These are phyloP conservation scores for human (Homo sapiens) DNA, from an alignment of 2,113 vertebrate species.

Conservation along the genomic window DNA sequence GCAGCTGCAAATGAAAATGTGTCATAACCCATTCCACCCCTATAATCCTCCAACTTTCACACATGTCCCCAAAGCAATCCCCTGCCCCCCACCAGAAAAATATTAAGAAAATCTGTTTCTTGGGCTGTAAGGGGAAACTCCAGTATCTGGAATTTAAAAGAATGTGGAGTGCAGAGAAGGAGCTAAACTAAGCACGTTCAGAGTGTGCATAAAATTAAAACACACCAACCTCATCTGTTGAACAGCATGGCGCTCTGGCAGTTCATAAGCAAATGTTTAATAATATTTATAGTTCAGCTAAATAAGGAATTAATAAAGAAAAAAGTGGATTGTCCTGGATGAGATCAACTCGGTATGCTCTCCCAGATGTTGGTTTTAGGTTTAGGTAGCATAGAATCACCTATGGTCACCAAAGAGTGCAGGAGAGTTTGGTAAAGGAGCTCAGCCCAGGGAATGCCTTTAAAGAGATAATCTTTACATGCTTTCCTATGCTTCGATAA, in stretches of 20 bases:
- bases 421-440: not conserved
- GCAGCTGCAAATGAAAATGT: slow-evolving; percentile 73
- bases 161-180: slow-evolving; percentile 6
- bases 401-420: not conserved
- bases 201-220: slow-evolving; percentile 64
- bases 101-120: slow-evolving; percentile 54
- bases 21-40: slow-evolving; percentile 52
- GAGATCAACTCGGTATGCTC: slow-evolving; percentile 1
- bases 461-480: not conserved
- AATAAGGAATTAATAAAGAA: slow-evolving; percentile 69
- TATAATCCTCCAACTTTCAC: slow-evolving; percentile 43
- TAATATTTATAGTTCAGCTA: slow-evolving; percentile 69
- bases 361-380: not conserved
- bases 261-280: slow-evolving; percentile 71
- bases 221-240: slow-evolving; percentile 60
- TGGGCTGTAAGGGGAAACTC: slow-evolving; percentile 9
- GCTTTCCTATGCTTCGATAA: not conserved
- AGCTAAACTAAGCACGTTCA: slow-evolving; percentile 17
- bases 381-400: not conserved
- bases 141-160: slow-evolving; percentile 34
- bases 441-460: not conserved
- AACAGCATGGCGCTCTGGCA: slow-evolving; percentile 57
- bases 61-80: slow-evolving; percentile 23
- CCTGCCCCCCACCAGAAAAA: not conserved
- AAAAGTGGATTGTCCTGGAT: slow-evolving; percentile 42